Evolutionary conservation across 2,888 invertebrate species (phyloP), one percentile per base, ranked within the genome.

Genomic region (Gonocerus acuteangulatus): DNA sequence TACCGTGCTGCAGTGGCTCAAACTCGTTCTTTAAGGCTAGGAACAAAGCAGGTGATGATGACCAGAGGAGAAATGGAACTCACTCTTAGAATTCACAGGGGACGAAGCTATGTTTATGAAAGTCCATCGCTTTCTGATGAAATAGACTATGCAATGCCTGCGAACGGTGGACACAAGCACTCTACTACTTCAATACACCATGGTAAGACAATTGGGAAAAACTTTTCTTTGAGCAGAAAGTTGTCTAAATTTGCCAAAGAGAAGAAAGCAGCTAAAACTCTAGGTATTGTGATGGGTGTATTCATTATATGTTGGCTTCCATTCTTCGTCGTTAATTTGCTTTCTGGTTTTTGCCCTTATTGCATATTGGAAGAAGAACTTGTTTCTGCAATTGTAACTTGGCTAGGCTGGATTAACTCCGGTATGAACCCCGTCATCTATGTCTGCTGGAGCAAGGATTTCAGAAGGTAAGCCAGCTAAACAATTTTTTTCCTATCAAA

Each of bases 351-450:
- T 72, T 91, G 93, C 75, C 81, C 85, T 65, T 82, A 67, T 36
- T 93, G 93, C 75, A 89, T 93, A 69, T 84, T 87, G 75, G 86
- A 90, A 72, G 90, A 90, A 72, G 89, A 92, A 75, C 83, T 91
- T 62, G 87, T 93, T 23, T 86, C 87, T 66, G 88, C 90, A 44
- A 83, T 93, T 62, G 92, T 93, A 63, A 92, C 92, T 68, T 94
- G 94, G 94, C 80, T 93, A 44, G 94, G 94, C 57, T 94, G 93
- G 93, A 89, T 93, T 74, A 94, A 94, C 76, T 92, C 92, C 48
- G 89, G 91, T 65, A 94, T 94, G 93, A 94, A 94, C 78, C 95
- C 95, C 0, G 91, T 95, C 68, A 96, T 96, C 72, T 96, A 96
- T 75, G 95, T 95, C n/a, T 93, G 94, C 73, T 95, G 95, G 88